These are phyloP conservation scores for Pogonomyrmex californicus DNA, from an alignment of 1,140 invertebrate species.

Conservation along the genomic window DNA sequence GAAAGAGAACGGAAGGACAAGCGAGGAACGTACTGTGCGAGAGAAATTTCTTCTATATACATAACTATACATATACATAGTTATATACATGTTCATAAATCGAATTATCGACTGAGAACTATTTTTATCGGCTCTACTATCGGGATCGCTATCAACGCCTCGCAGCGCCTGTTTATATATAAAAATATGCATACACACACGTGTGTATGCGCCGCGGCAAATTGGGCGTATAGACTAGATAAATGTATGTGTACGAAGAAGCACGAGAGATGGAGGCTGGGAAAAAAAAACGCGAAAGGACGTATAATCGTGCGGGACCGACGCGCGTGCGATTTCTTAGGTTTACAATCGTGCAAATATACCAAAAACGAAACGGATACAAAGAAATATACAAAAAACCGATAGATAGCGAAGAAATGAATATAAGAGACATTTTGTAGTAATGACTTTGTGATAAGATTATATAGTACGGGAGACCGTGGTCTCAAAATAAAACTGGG, in stretches of 20 bases:
- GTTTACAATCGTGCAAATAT: conserved; percentile 71
- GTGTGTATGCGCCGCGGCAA: conserved; percentile 15
- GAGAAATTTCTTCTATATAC: conserved; percentile 39
- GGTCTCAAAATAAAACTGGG: conserved; percentile 1
- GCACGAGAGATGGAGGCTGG: background rate
- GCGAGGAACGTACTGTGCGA: conserved; percentile 31
- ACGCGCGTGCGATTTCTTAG: conserved; percentile 61
- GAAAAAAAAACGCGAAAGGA: conserved; percentile 21
- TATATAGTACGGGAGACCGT: conserved; percentile 76
- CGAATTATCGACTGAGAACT: conserved; percentile 66
- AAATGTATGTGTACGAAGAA: conserved; percentile 27
- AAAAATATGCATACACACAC: conserved; percentile 32
- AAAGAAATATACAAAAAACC: conserved; percentile 61
- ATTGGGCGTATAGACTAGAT: conserved; percentile 34
- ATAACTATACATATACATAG: conserved; percentile 61
- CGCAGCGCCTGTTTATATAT: conserved; percentile 70
- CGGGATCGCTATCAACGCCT: conserved; percentile 66
- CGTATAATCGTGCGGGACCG: conserved; percentile 35
- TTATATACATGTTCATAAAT: conserved; percentile 63
- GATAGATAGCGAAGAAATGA: conserved; percentile 63
- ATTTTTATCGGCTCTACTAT: conserved; percentile 63
- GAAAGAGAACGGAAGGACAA: background rate
- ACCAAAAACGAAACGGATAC: conserved; percentile 70
- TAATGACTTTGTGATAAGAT: conserved; percentile 82
- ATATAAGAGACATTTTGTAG: conserved; percentile 79